Base-by-base conservation (phyloP, 2,797 vertebrate species). In the Danio aesculapii region DNA sequence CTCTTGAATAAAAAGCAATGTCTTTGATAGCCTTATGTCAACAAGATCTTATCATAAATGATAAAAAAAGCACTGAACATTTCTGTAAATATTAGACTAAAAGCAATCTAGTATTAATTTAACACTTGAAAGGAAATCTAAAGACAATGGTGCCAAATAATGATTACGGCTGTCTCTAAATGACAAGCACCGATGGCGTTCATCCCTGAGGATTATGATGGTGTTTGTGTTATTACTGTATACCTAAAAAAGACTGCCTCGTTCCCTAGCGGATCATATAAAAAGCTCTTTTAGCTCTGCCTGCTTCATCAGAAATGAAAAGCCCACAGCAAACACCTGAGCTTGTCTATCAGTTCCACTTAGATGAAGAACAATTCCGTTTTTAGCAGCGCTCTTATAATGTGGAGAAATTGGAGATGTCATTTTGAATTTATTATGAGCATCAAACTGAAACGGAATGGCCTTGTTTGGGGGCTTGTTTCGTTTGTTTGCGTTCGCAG, bases 281-380 rank as follows among this genome's bases (percentile, higher is more conserved):
- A 79, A 62, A 79, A 61, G 13, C 57, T 43, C 46, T 59, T 66
- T 43, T 62, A 71, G 46, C 47, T 70, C 39, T 71, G 30, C 67
- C 39, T 53, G 57, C 47, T 71, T 61, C 57, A 71, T 79, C 47
- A 62, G 47, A 61, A 70, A 72, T 72, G 67, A 79, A 62, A 79
- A 47, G 59, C 68, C 44, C n/a, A 53, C 71, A 62, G 58, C 67
- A 79, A 71, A 79, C 57, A 70, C 57, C 77, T 79, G 58, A 79
- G 77, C 57, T 79, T 79, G 77, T 79, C 77, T 52, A 79, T 79
- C 77, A 71, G 77, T 72, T 79, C 68, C 77, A 72, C 77, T 71
- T 44, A 63, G 39, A 79, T 71, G 57, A 59, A 72, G 55, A 79
- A 71, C 58, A 72, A 71, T 71, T 79, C 41, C 14, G 71, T 58